Base-by-base conservation (phyloP, 2,797 vertebrate genomes). In the Eptatretus atami region DNA sequence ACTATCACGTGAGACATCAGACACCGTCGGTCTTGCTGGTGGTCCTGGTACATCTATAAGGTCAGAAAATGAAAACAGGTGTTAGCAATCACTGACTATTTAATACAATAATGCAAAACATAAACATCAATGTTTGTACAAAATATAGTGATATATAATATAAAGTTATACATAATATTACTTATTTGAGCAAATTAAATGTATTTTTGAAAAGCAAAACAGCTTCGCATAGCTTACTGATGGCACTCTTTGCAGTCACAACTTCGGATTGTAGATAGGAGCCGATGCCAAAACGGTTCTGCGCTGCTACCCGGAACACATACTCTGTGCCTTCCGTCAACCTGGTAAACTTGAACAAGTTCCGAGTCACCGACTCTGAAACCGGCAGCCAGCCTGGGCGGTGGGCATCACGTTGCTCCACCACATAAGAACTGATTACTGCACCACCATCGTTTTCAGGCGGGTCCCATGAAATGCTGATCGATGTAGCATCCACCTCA, bases 391-490 rank as follows among this genome's bases (percentile, higher is more conserved):
- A 99, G 70, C 92, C 90, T 53, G 92, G 90, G 67, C 86, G 82
- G 71, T 99, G 92, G 65, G 92, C 92, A 65, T 98, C 86, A 10
- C 92, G 83, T 69, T 96, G 90, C 70, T 99, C 92, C 63, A 98
- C 83, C 63, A 78, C 76, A 11, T 94, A 99, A 14, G 86, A 84
- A 44, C 80, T 88, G 69, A 95, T 67, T 3, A 86, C 78, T 67
- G 87, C 86, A 10, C 92, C 92, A 3, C 92, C 92, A 53, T 92
- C 84, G 72, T 90, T 77, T 64, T 75, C 72, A 53, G 92, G 88
- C 65, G 82, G 78, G 68, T 84, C 78, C 92, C 92, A 99, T 72
- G 83, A 87, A 69, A 88, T 78, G 65, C 78, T 78, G 66, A 96
- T 75, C 10, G 78, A 81, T 64, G 81, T 90, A 63, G 83, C 79